phyloP scores from a whole-genome alignment of 2,797 vertebrate genomes.

The Pseudomugil gertrudae region DNA sequence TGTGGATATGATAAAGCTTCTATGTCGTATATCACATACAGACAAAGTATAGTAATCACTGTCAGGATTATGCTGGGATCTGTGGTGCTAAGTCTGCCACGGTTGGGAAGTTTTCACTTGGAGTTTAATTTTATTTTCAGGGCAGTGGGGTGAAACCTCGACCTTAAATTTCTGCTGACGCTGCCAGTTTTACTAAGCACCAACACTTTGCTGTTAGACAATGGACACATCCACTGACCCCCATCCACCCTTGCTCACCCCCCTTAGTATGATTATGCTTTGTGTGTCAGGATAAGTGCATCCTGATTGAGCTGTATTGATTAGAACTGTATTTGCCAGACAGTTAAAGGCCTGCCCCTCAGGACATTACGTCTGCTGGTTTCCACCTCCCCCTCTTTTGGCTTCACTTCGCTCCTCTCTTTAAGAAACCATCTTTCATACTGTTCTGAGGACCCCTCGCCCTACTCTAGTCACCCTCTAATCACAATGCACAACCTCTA shows the following conservation, averaged over 20 bases:
- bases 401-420: constrained; percentile 35
- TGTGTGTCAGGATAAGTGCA: constrained; percentile 62
- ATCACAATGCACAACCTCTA: constrained; percentile 29
- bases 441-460: constrained; percentile 4
- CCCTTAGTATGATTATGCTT: constrained; percentile 44
- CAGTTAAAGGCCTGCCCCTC: constrained; percentile 65
- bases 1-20: not conserved
- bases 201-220: constrained; percentile 30
- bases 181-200: constrained; percentile 29
- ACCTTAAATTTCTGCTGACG: constrained; percentile 52
- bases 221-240: constrained; percentile 47
- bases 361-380: constrained; percentile 63
- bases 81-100: constrained; percentile 6
- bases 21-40: not conserved
- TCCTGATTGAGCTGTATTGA: constrained; percentile 79
- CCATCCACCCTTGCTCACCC: constrained; percentile 6
- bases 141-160: constrained; percentile 27
- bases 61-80: constrained; percentile 1
- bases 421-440: constrained; percentile 17
- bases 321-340: constrained; percentile 68
- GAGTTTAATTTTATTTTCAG: constrained; percentile 56
- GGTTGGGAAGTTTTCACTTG: constrained; percentile 53
- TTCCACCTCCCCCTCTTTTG: constrained; percentile 23
- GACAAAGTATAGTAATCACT: constrained; percentile 16
- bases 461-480: constrained; percentile 18